phyloP scores from a whole-genome alignment of 2,113 vertebrate species.

The Mormoops blainvillei region DNA sequence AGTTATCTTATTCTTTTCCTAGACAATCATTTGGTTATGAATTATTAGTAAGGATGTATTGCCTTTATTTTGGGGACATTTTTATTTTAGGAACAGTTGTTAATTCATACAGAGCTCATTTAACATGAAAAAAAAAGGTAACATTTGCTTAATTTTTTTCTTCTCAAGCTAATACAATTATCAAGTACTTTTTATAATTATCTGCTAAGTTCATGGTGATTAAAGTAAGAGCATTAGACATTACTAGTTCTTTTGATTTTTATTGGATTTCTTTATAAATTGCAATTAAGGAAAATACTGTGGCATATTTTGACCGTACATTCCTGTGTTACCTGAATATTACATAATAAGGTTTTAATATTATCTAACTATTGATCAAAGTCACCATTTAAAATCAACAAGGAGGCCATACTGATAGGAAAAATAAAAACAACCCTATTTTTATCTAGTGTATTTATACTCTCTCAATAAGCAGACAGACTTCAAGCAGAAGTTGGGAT shows the following conservation, averaged over 20 bases:
- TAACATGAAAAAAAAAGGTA: background rate
- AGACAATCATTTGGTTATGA: background rate
- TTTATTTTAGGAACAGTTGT: background rate
- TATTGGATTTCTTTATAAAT: background rate
- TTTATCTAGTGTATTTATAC: background rate
- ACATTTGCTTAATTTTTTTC: background rate
- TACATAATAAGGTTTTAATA: background rate
- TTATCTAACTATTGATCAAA: background rate
- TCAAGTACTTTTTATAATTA: conserved; percentile 11
- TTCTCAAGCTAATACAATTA: background rate
- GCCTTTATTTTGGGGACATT: background rate
- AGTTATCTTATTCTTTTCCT: background rate
- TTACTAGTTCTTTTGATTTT: background rate
- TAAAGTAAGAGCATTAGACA: background rate
- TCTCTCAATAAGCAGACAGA: background rate
- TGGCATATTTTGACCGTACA: background rate
- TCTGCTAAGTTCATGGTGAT: background rate
- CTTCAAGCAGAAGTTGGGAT: background rate
- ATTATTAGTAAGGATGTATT: background rate
- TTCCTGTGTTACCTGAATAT: background rate
- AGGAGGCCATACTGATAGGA: background rate
- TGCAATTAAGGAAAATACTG: background rate
- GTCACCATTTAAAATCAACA: background rate
- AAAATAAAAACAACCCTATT: background rate
- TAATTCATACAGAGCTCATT: background rate